A percentile compares a stretch with the other conserved stretches of the same genome.
These are phyloP conservation scores for Eubasilissa splendida DNA, from an alignment of 2,888 invertebrate species.

Conservation along the genomic window DNA sequence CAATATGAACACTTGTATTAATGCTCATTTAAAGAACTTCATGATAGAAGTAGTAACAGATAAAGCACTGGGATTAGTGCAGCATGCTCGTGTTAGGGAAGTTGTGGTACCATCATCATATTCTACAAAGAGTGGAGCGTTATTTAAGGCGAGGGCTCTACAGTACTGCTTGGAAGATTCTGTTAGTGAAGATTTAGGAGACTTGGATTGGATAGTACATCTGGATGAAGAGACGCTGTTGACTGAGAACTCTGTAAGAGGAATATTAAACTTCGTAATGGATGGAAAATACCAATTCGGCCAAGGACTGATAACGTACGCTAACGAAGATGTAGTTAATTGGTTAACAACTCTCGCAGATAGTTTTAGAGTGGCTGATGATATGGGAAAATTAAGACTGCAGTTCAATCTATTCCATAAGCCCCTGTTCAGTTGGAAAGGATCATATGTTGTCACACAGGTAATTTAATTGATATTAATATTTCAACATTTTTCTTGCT, in stretches of 20 bases:
- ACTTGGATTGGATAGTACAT: slow-evolving; percentile 97
- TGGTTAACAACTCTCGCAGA: slow-evolving; percentile 98
- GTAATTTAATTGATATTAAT: slow-evolving; percentile 67
- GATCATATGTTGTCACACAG: slow-evolving; percentile 97
- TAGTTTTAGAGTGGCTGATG: slow-evolving; percentile 95
- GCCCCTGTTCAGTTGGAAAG: slow-evolving; percentile 98
- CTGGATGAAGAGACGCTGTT: slow-evolving; percentile 96
- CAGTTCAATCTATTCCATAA: slow-evolving; percentile 95
- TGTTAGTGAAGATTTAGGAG: slow-evolving; percentile 85
- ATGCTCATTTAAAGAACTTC: slow-evolving; percentile 95
- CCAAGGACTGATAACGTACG: slow-evolving; percentile 96
- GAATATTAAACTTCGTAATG: slow-evolving; percentile 93
- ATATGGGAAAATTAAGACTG: slow-evolving; percentile 95
- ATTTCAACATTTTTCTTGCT: no score
- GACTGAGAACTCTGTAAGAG: slow-evolving; percentile 91
- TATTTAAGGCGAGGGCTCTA: slow-evolving; percentile 94
- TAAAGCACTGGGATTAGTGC: slow-evolving; percentile 83
- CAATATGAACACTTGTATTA: slow-evolving; percentile 89
- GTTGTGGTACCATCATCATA: slow-evolving; percentile 91
- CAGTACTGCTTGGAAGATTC: slow-evolving; percentile 96
- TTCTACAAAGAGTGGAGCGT: slow-evolving; percentile 90
- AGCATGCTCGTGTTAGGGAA: slow-evolving; percentile 87
- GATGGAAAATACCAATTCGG: slow-evolving; percentile 97
- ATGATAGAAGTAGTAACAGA: slow-evolving; percentile 97
- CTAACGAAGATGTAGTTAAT: slow-evolving; percentile 96